Evolutionary conservation across 1,140 invertebrate species (phyloP).

Genomic region (Caenorhabditis brenneri): DNA sequence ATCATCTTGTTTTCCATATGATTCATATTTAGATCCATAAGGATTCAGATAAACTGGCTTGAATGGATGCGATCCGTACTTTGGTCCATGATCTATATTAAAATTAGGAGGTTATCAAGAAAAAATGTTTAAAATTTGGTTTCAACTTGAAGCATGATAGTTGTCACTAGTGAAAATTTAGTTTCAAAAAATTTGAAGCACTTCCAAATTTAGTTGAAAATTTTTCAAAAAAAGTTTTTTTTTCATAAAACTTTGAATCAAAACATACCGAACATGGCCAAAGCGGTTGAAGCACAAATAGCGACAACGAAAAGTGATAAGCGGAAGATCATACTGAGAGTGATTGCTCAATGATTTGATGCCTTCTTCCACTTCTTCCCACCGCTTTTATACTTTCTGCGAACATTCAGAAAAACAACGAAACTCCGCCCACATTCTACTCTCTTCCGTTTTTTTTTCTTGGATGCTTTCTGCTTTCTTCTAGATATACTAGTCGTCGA

Average conservation of each 20-base stretch:
- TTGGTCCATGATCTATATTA: background rate
- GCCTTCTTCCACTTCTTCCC: background rate
- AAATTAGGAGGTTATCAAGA: background rate
- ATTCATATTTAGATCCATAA: conserved; percentile 15
- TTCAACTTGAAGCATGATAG: no score
- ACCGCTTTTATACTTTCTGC: conserved; percentile 21
- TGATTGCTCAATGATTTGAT: background rate
- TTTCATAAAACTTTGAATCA: no score
- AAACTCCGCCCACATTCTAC: background rate
- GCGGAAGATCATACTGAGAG: background rate
- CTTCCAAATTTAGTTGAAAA: no score
- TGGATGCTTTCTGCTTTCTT: conserved; percentile 18
- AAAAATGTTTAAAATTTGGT: background rate
- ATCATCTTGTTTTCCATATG: conserved; percentile 23
- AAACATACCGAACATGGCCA: conserved; percentile 21
- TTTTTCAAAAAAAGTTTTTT: no score
- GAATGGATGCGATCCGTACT: conserved; percentile 8
- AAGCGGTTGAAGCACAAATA: background rate
- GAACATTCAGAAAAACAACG: conserved; percentile 25
- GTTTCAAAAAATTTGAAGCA: no score
- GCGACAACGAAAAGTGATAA: background rate
- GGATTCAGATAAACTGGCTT: conserved; percentile 23
- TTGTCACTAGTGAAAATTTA: no score
- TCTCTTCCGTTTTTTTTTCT: conserved; percentile 11
- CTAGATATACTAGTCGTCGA: conserved; percentile 22